Evolutionary conservation across 2,797 vertebrate species (phyloP).

Genomic region (Macropus fuliginosus): DNA sequence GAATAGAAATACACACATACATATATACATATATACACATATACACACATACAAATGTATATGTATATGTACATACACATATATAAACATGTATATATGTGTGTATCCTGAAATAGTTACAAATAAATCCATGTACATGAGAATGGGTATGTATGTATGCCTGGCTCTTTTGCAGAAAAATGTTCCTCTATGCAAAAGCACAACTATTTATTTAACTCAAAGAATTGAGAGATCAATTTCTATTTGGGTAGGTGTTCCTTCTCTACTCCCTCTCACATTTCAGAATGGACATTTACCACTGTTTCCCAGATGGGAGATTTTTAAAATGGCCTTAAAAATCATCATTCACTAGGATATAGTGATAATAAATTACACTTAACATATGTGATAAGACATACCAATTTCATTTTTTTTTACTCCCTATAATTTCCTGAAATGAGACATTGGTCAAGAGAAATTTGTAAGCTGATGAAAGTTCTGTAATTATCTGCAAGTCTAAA

Average conservation of each 20-base stretch:
- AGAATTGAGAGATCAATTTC: constrained; percentile 8
- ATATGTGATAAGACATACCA: not conserved
- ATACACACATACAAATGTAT: too few relatives aligned
- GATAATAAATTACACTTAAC: not conserved
- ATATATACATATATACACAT: too few relatives aligned
- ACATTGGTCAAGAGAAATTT: not conserved
- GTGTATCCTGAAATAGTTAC: not conserved
- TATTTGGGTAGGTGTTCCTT: not conserved
- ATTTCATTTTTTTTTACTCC: constrained; percentile 17
- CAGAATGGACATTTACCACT: not conserved
- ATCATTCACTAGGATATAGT: not conserved
- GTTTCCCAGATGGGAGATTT: not conserved
- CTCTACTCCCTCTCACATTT: not conserved
- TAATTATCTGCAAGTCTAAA: constrained; percentile 15
- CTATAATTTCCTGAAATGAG: not conserved
- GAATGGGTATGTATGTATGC: not conserved
- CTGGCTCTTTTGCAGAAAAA: not conserved
- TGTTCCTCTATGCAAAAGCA: not conserved
- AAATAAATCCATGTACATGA: not conserved
- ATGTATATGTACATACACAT: not conserved
- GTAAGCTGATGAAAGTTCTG: not conserved
- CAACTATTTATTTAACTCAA: not conserved
- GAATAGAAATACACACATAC: not conserved
- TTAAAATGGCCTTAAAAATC: not conserved
- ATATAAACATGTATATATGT: not conserved